phyloP scores from a whole-genome alignment of 2,113 vertebrate species.

The Macquaria australasica region DNA sequence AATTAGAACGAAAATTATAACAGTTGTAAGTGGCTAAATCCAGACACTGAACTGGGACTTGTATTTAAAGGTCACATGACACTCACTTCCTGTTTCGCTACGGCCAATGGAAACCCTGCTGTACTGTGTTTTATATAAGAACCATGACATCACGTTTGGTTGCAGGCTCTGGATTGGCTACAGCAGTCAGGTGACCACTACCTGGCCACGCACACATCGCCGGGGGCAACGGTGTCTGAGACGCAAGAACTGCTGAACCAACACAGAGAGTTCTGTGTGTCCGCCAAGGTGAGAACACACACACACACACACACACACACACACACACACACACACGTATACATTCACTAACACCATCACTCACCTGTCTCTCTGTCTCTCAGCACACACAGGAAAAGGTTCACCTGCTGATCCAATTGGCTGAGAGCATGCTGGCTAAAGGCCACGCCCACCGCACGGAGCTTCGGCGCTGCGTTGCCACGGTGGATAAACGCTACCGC shows the following conservation, averaged over 20 bases:
- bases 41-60: too few relatives aligned
- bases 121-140: too few relatives aligned
- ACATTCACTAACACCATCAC: neutral
- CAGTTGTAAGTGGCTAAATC: too few relatives aligned
- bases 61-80: too few relatives aligned
- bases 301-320: constrained; percentile 1
- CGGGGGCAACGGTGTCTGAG: constrained; percentile 90
- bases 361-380: neutral
- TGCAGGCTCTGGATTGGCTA: constrained; percentile 96
- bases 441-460: constrained; percentile 95
- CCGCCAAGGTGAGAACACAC: constrained; percentile 90
- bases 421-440: constrained; percentile 97
- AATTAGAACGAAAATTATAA: too few relatives aligned
- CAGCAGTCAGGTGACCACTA: constrained; percentile 97
- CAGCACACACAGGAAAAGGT: constrained; percentile 99
- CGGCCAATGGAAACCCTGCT: too few relatives aligned
- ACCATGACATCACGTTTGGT: neutral
- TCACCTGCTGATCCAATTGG: constrained; percentile 96
- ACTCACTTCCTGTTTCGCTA: too few relatives aligned
- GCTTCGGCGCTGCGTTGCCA: constrained; percentile 96
- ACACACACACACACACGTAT: neutral
- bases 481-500: constrained; percentile 95
- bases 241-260: constrained; percentile 96
- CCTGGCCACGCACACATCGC: constrained; percentile 93
- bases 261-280: constrained; percentile 94